Conservation (phyloP, 2,113 vertebrate genomes). For the Thermophis baileyi region DNA sequence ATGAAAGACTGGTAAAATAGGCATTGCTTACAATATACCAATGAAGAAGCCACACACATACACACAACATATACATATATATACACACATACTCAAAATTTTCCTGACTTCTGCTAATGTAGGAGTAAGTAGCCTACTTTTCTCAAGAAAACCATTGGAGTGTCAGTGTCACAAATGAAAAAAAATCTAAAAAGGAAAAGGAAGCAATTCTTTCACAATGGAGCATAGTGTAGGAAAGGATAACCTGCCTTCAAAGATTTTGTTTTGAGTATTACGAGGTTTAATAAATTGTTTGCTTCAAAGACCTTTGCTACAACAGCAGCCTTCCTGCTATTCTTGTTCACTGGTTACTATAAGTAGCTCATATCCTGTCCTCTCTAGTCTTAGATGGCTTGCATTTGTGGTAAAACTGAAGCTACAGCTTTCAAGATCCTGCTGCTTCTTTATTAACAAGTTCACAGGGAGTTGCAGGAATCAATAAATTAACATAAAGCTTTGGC, state of each 20-base stretch:
- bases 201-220: constrained; percentile 95
- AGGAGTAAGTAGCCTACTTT: constrained; percentile 2
- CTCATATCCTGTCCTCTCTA: constrained; percentile 94
- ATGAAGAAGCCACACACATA: background rate
- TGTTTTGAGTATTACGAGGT: constrained; percentile 83
- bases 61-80: background rate
- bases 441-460: constrained; percentile 72
- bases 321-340: constrained; percentile 99
- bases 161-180: constrained; percentile 85
- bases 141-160: constrained; percentile 61
- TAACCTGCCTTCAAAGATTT: constrained; percentile 97
- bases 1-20: constrained; percentile 21
- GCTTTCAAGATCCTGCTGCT: constrained; percentile 73
- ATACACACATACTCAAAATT: background rate
- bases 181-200: constrained; percentile 84
- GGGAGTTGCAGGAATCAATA: constrained; percentile 59
- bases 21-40: constrained; percentile 30
- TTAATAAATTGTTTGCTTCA: constrained; percentile 95
- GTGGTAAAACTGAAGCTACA: constrained; percentile 80
- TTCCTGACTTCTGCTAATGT: constrained; percentile 16
- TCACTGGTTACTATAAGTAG: constrained; percentile 92
- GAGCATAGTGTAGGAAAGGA: constrained; percentile 85
- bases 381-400: constrained; percentile 94
- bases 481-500: constrained; percentile 45
- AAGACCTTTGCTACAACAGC: constrained; percentile 75